A percentile compares a stretch with the other conserved stretches of the same genome.
phyloP scores from a whole-genome alignment of 2,888 invertebrate species.

The Noctua fimbriata region DNA sequence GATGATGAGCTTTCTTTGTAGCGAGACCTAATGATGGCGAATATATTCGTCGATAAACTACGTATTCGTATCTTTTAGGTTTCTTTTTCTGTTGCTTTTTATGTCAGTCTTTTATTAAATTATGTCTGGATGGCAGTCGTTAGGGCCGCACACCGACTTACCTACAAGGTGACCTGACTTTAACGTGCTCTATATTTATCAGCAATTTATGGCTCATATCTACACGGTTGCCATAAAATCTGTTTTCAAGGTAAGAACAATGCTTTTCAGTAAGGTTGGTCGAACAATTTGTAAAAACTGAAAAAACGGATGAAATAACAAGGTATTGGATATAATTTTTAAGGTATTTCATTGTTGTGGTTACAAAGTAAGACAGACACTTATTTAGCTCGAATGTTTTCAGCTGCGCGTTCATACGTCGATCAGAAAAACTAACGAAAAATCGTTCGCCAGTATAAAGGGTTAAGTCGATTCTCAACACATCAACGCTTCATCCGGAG shows the following conservation, averaged over 20 bases:
- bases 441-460: constrained; percentile 58
- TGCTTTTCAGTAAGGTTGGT: constrained; percentile 24
- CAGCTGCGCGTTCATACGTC: constrained; percentile 9
- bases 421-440: constrained; percentile 47
- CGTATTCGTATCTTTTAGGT: constrained; percentile 39
- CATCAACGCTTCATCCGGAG: constrained; percentile 77
- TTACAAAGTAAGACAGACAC: neutral
- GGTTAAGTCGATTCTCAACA: constrained; percentile 74
- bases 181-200: constrained; percentile 46
- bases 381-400: constrained; percentile 14
- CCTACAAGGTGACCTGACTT: constrained; percentile 61
- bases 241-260: constrained; percentile 45
- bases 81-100: constrained; percentile 59
- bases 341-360: neutral
- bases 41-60: constrained; percentile 58
- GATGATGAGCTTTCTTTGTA: constrained; percentile 43
- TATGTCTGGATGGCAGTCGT: constrained; percentile 57
- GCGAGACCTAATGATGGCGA: constrained; percentile 42
- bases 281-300: constrained; percentile 17
- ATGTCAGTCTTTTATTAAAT: constrained; percentile 56
- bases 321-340: neutral
- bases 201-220: constrained; percentile 53
- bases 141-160: constrained; percentile 32
- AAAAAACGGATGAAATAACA: neutral
- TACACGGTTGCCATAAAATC: constrained; percentile 40